Evolutionary conservation across 2,888 invertebrate genomes (phyloP).

Genomic region (Gasteruption jaculator): DNA sequence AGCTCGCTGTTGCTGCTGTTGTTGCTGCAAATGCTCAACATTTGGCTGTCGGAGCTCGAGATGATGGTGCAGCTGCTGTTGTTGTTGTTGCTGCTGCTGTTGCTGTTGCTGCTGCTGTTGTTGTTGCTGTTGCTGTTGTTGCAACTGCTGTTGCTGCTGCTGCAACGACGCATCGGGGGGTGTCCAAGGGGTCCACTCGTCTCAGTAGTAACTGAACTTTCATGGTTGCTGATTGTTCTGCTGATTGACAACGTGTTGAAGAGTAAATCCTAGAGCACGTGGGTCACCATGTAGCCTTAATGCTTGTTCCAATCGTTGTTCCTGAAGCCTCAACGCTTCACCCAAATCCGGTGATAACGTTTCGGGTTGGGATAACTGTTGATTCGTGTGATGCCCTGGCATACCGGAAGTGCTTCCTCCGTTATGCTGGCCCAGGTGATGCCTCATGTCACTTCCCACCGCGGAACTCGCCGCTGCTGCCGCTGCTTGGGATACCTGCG

Average conservation of each 20-base stretch:
- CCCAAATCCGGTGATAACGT: slow-evolving; percentile 47
- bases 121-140: slow-evolving; percentile 27
- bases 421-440: slow-evolving; percentile 49
- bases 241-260: slow-evolving; percentile 57
- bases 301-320: slow-evolving; percentile 79
- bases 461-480: slow-evolving; percentile 50
- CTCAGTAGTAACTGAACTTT: slow-evolving; percentile 80
- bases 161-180: slow-evolving; percentile 37
- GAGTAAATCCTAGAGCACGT: slow-evolving; percentile 72
- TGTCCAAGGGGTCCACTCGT: slow-evolving; percentile 52
- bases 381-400: slow-evolving; percentile 48
- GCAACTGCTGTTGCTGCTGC: slow-evolving; percentile 30
- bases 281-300: slow-evolving; percentile 77
- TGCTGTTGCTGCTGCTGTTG: slow-evolving; percentile 26
- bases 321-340: slow-evolving; percentile 59
- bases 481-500: slow-evolving; percentile 46
- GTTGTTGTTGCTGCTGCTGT: slow-evolving; percentile 29
- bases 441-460: slow-evolving; percentile 48
- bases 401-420: slow-evolving; percentile 45
- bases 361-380: slow-evolving; percentile 48
- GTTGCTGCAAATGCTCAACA: slow-evolving; percentile 33
- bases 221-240: slow-evolving; percentile 61
- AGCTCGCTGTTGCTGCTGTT: slow-evolving; percentile 35
- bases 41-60: slow-evolving; percentile 26
- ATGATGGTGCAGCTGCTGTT: slow-evolving; percentile 33